Evolutionary conservation across 1,140 invertebrate genomes (phyloP).

Genomic region (Eulimnadia texana): DNA sequence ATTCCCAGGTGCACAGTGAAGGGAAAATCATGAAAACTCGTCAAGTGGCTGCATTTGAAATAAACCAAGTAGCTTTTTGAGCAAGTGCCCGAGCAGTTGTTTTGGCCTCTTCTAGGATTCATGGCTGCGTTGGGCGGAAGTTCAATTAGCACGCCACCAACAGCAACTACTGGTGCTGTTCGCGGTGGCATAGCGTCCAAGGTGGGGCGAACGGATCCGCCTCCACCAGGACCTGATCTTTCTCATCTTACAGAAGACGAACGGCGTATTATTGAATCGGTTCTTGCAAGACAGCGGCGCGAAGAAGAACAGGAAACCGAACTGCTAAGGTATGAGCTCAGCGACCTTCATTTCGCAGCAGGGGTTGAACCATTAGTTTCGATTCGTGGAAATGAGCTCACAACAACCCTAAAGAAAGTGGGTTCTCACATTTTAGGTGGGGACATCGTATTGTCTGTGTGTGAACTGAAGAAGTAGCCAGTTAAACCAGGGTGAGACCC

Average conservation of each 20-base stretch:
- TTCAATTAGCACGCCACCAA: conserved; percentile 1
- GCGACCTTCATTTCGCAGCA: too few relatives aligned
- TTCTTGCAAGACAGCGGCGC: conserved; percentile 88
- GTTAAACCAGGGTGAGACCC: too few relatives aligned
- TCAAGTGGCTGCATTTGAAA: not conserved
- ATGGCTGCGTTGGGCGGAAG: conserved; percentile 11
- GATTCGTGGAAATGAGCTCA: too few relatives aligned
- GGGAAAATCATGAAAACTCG: not conserved
- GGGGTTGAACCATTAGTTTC: too few relatives aligned
- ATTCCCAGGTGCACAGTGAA: not conserved
- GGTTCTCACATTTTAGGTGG: too few relatives aligned
- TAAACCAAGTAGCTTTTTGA: not conserved
- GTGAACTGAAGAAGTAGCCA: too few relatives aligned
- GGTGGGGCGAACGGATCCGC: not conserved
- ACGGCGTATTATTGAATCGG: conserved; percentile 89
- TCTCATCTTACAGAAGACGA: conserved; percentile 95
- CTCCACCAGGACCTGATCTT: conserved; percentile 61
- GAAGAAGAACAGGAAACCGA: conserved; percentile 92
- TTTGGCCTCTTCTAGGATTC: too few relatives aligned
- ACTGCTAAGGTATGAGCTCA: conserved; percentile 83
- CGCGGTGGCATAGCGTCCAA: not conserved
- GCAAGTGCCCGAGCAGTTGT: too few relatives aligned
- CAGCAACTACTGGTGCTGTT: not conserved
- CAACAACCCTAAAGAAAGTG: too few relatives aligned
- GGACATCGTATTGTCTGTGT: too few relatives aligned